These are phyloP conservation scores for Armadillidium nasatum DNA, from an alignment of 1,140 invertebrate genomes.

Conservation along the genomic window DNA sequence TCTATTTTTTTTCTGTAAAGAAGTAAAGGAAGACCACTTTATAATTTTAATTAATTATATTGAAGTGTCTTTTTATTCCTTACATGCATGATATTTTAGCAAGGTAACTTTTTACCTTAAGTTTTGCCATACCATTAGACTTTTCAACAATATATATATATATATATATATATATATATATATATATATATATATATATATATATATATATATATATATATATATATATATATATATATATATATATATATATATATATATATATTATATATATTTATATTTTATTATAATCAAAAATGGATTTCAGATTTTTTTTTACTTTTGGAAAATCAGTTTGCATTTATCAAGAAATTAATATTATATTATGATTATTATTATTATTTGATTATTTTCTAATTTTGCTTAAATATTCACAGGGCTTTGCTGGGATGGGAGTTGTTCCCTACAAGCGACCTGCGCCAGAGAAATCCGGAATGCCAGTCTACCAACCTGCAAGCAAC, in stretches of 20 bases:
- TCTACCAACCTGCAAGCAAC: conserved; percentile 75
- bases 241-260: conserved; percentile 4
- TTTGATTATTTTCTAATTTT: not conserved
- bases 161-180: not conserved
- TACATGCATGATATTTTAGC: too few species aligned
- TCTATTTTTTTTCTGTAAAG: too few species aligned
- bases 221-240: conserved; percentile 8
- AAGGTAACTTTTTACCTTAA: too few species aligned
- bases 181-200: not conserved
- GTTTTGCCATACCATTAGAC: conserved; percentile 57
- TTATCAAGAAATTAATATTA: not conserved
- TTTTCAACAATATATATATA: conserved; percentile 56
- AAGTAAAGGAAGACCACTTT: too few species aligned
- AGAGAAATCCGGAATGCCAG: conserved; percentile 89
- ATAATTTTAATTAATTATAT: too few species aligned
- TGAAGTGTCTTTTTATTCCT: too few species aligned
- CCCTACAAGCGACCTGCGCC: conserved; percentile 89
- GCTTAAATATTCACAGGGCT: conserved; percentile 61
- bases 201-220: conserved; percentile 11
- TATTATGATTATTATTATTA: conserved; percentile 10
- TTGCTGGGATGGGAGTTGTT: conserved; percentile 74
- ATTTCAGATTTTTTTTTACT: too few species aligned
- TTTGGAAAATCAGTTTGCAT: too few species aligned
- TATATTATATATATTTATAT: not conserved
- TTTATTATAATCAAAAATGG: too few species aligned